Percentiles rank a stretch among this genome's conserved stretches.
Evolutionary conservation across 2,113 vertebrate species (phyloP).

Genomic region (Hylia prasina): DNA sequence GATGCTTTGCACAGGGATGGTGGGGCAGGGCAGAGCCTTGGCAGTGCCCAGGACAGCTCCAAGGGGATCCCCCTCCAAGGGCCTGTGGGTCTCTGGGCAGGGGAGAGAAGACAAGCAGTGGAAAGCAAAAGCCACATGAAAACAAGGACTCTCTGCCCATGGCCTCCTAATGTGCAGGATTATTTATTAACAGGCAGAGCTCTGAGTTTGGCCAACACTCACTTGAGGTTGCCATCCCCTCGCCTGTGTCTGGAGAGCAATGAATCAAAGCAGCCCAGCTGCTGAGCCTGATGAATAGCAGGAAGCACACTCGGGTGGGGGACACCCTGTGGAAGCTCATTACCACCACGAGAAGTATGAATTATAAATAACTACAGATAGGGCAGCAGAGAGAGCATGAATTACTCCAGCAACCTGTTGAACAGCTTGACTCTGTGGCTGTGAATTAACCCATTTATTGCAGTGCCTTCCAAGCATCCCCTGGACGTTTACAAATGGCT

Average conservation of each 20-base stretch:
- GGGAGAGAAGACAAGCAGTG: not conserved
- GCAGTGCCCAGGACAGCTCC: not conserved
- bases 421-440: not conserved
- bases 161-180: not conserved
- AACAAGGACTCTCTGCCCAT: not conserved
- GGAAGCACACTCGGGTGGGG: rapidly evolving
- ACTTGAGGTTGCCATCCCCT: not conserved
- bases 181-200: not conserved
- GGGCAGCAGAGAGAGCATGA: not conserved
- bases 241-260: not conserved
- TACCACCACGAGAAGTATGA: not conserved
- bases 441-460: not conserved
- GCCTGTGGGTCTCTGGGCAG: not conserved
- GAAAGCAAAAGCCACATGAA: not conserved
- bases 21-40: rapidly evolving
- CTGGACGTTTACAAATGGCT: not conserved
- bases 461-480: not conserved
- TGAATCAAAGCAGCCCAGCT: not conserved
- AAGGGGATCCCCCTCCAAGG: no score
- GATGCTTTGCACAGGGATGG: not conserved
- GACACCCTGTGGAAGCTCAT: not conserved
- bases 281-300: not conserved
- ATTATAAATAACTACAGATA: constrained; percentile 16
- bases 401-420: not conserved
- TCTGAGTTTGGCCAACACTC: not conserved